Conservation (phyloP, 2,113 vertebrate species). For the Sapajus apella region DNA sequence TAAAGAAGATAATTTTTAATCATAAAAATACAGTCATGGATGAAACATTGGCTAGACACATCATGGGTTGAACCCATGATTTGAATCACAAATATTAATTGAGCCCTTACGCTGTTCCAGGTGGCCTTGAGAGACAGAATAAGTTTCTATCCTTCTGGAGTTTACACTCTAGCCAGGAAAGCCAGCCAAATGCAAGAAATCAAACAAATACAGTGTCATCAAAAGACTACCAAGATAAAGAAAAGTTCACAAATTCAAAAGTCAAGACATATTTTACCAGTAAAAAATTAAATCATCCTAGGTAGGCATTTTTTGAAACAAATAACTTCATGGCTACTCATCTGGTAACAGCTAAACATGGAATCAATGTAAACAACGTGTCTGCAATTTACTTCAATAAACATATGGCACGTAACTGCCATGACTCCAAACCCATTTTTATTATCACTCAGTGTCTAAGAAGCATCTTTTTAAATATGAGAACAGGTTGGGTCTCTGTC, state of each 20-base stretch:
- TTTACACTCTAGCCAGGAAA: neutral
- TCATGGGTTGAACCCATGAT: neutral
- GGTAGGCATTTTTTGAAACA: neutral
- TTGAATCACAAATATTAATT: slow-evolving; percentile 1
- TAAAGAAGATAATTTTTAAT: neutral
- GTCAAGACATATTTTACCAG: neutral
- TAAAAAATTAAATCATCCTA: neutral
- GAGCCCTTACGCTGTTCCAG: neutral
- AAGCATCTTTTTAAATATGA: neutral
- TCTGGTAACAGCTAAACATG: neutral
- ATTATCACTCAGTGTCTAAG: neutral
- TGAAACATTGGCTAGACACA: neutral
- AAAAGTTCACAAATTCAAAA: slow-evolving; percentile 32
- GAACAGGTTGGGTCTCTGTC: neutral
- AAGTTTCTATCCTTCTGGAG: neutral
- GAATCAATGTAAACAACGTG: neutral
- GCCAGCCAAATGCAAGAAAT: neutral
- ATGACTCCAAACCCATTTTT: neutral
- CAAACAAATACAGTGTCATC: neutral
- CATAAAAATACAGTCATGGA: neutral
- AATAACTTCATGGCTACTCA: neutral
- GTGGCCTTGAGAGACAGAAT: neutral
- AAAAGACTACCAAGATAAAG: slow-evolving; percentile 20
- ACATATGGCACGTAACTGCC: neutral
- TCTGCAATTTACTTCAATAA: neutral